A percentile compares a stretch with the other conserved stretches of the same genome.
phyloP scores from a whole-genome alignment of 2,113 vertebrate species.

The Hippocampus zosterae region DNA sequence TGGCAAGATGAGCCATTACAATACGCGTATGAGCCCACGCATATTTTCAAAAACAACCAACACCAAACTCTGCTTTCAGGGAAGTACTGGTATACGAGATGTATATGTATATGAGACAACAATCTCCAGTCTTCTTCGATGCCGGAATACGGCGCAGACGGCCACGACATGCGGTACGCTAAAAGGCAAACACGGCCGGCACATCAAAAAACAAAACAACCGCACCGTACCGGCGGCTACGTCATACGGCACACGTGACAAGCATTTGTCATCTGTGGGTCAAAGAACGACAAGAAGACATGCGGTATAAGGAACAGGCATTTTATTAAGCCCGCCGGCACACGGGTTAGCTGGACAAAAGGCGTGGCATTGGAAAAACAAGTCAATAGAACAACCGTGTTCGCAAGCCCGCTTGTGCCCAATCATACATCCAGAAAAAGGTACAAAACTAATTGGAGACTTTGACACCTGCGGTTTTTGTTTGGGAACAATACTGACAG shows the following conservation, averaged over 20 bases:
- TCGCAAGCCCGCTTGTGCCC: conserved; percentile 56
- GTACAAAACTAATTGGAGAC: conserved; percentile 59
- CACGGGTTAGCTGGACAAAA: conserved; percentile 89
- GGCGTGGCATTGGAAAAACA: conserved; percentile 61
- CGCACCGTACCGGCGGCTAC: background rate
- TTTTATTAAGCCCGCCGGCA: conserved; percentile 78
- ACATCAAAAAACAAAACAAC: too few relatives aligned
- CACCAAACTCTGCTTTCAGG: too few relatives aligned
- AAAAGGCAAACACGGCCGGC: background rate
- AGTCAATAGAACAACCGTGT: conserved; percentile 75
- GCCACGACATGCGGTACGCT: too few relatives aligned
- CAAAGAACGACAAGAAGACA: conserved; percentile 35
- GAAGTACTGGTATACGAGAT: too few relatives aligned
- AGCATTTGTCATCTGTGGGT: background rate
- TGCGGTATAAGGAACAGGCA: conserved; percentile 50
- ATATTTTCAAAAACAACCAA: too few relatives aligned
- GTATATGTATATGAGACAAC: too few relatives aligned
- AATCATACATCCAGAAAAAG: conserved; percentile 62
- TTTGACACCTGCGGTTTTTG: background rate
- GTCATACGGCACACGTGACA: background rate
- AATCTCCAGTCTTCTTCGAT: too few relatives aligned
- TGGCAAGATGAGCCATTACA: too few relatives aligned
- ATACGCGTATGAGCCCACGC: too few relatives aligned
- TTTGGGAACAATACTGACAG: conserved; percentile 27
- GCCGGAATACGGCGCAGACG: too few relatives aligned